Conservation (phyloP, 2,888 invertebrate species). For the Julus scandinavius region DNA sequence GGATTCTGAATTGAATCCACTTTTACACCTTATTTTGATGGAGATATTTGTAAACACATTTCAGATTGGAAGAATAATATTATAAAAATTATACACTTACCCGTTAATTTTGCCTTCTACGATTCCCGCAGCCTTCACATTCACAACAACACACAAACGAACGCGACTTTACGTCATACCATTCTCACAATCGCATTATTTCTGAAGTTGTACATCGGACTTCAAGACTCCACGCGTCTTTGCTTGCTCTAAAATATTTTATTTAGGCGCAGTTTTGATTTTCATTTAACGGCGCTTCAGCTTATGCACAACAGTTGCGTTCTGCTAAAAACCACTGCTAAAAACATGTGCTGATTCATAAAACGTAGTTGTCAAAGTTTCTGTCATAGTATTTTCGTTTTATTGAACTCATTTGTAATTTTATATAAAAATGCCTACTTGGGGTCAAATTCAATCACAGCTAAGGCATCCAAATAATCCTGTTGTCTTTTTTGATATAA, state of each 20-base stretch:
- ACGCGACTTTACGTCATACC: no score
- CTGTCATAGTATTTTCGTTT: background rate
- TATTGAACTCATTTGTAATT: background rate
- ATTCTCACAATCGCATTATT: no score
- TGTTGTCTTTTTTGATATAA: slow-evolving; percentile 97
- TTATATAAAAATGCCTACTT: slow-evolving; percentile 80
- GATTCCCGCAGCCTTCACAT: no score
- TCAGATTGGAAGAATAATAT: no score
- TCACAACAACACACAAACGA: no score
- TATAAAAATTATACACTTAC: no score
- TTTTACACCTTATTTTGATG: no score
- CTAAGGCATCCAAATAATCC: slow-evolving; percentile 93
- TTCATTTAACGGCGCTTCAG: background rate
- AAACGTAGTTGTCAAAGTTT: background rate
- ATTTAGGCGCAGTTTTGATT: background rate
- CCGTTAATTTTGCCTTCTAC: no score
- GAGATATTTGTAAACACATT: no score
- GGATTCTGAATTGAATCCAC: no score
- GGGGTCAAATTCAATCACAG: slow-evolving; percentile 94
- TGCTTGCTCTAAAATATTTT: background rate
- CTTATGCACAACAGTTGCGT: background rate
- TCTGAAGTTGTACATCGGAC: no score
- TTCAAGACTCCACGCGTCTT: background rate
- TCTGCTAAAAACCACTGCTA: no score
- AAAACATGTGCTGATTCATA: background rate